phyloP scores from a whole-genome alignment of 2,888 invertebrate genomes.

The Laspeyria flexula region DNA sequence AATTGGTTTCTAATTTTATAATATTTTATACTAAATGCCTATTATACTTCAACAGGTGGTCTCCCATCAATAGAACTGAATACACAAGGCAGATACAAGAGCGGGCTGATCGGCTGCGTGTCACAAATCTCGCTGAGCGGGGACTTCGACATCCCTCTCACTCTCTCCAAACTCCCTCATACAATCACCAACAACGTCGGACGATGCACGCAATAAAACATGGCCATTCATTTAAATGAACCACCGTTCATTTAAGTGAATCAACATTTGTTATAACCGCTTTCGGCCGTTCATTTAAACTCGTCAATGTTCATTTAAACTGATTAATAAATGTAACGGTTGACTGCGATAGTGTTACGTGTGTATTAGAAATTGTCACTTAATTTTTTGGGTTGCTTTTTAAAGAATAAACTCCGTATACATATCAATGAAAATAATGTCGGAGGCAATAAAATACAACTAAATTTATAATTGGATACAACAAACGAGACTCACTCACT shows the following conservation, averaged over 20 bases:
- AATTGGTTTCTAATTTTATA: no score
- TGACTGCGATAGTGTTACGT: conserved; percentile 45
- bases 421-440: conserved; percentile 75
- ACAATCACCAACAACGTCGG: conserved; percentile 86
- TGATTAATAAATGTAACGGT: conserved; percentile 42
- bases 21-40: neutral
- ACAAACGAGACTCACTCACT: neutral
- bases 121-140: conserved; percentile 93
- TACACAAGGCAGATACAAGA: conserved; percentile 89
- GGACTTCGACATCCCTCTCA: conserved; percentile 91
- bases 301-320: conserved; percentile 39
- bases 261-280: conserved; percentile 17
- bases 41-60: conserved; percentile 88
- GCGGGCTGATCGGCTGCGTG: conserved; percentile 93
- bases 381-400: conserved; percentile 37
- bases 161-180: conserved; percentile 87
- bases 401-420: conserved; percentile 66
- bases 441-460: conserved; percentile 73
- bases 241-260: conserved; percentile 47
- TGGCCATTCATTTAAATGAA: conserved; percentile 52
- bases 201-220: conserved; percentile 73
- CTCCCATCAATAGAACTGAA: conserved; percentile 91
- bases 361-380: conserved; percentile 42
- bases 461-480: no score
- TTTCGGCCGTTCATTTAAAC: conserved; percentile 47